Conservation (phyloP, 37 sponge, comb jelly and placozoan species). For the Spongilla lacustris region DNA sequence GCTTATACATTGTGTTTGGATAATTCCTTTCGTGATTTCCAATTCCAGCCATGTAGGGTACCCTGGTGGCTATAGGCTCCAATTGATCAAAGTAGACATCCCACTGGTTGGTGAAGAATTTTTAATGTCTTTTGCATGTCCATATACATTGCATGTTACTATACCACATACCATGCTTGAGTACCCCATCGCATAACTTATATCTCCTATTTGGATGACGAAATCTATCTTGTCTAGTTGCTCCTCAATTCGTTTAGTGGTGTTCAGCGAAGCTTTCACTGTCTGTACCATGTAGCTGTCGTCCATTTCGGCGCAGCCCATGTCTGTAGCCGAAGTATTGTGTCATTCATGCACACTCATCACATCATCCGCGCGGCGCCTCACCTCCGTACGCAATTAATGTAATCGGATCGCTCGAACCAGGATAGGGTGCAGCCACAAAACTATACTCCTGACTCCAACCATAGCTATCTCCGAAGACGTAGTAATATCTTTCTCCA, state of each 20-base stretch:
- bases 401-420: constrained; percentile 1
- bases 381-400: constrained; percentile 61
- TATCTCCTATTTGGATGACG: constrained; percentile 79
- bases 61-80: constrained; percentile 25
- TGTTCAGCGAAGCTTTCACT: constrained; percentile 42
- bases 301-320: not conserved
- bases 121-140: no score
- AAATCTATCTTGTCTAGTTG: constrained; percentile 35
- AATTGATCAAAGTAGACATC: constrained; percentile 74
- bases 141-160: no score
- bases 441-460: constrained; percentile 57
- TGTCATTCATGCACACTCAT: not conserved
- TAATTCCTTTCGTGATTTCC: constrained; percentile 80
- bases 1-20: constrained; percentile 24
- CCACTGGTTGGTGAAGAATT: constrained; percentile 65
- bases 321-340: not conserved
- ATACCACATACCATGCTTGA: constrained; percentile 29
- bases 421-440: constrained; percentile 18
- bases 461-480: constrained; percentile 57
- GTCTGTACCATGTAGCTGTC: not conserved
- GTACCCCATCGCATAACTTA: constrained; percentile 74
- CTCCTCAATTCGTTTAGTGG: constrained; percentile 18
- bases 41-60: constrained; percentile 77
- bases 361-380: not conserved
- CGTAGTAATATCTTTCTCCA: constrained; percentile 55